A percentile compares a stretch with the other conserved stretches of the same genome.
Evolutionary conservation across 2,888 invertebrate species (phyloP).

Genomic region (Cartodere bifasciata): DNA sequence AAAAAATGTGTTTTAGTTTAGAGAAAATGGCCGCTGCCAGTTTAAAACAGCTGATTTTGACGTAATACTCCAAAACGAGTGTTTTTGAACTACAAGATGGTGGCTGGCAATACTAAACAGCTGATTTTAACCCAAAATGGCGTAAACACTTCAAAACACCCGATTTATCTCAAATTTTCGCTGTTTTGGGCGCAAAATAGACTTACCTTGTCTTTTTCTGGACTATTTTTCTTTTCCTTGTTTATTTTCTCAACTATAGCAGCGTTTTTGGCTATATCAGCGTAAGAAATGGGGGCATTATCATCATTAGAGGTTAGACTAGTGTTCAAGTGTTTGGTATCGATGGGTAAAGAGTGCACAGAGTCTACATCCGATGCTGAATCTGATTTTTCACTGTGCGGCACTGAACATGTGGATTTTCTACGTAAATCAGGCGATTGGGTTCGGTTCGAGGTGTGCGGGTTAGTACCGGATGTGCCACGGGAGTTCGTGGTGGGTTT

Average conservation of each 20-base stretch:
- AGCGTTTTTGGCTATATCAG: constrained; percentile 60
- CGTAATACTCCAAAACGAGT: no score
- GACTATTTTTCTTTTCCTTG: constrained; percentile 4
- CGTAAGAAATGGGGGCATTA: constrained; percentile 48
- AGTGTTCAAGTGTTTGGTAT: constrained; percentile 18
- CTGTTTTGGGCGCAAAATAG: not conserved
- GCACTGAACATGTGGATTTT: constrained; percentile 65
- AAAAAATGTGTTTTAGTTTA: no score
- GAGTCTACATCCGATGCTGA: constrained; percentile 77
- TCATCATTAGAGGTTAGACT: constrained; percentile 8
- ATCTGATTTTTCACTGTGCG: constrained; percentile 69
- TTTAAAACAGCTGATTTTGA: no score
- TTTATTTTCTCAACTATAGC: constrained; percentile 22
- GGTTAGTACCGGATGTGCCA: constrained; percentile 15
- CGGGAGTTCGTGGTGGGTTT: constrained; percentile 14
- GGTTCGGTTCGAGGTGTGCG: constrained; percentile 11
- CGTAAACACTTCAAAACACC: no score
- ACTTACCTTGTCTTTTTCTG: not conserved
- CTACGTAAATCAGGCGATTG: constrained; percentile 28
- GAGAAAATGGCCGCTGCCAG: no score
- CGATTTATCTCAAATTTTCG: no score
- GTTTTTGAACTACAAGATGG: no score
- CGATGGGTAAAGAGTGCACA: constrained; percentile 69
- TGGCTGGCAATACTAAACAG: no score
- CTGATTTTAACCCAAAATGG: no score